Conservation (phyloP, 2,113 vertebrate genomes). For the Tachuris rubrigastra region DNA sequence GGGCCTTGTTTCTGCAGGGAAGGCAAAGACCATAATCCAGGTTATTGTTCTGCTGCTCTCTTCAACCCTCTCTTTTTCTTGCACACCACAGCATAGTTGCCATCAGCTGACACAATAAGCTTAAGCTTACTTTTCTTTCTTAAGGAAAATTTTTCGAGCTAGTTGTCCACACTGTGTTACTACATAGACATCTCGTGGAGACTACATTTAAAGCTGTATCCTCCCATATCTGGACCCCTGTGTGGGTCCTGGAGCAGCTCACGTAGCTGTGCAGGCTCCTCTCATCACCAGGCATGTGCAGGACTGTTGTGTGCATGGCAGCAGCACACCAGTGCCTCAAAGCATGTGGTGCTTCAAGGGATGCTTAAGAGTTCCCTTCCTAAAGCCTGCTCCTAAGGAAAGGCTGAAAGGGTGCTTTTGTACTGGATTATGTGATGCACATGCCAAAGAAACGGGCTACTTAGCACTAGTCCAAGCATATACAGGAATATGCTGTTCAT, state of each 20-base stretch:
- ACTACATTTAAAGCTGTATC: not conserved
- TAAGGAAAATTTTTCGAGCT: not conserved
- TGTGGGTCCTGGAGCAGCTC: not conserved
- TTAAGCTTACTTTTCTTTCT: not conserved
- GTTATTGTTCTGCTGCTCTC: not conserved
- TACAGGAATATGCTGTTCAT: not conserved
- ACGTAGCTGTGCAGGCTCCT: rapidly evolving
- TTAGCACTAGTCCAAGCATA: not conserved
- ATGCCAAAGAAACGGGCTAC: not conserved
- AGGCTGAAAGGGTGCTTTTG: not conserved
- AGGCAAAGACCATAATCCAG: not conserved
- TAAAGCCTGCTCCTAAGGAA: not conserved
- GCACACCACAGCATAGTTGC: not conserved
- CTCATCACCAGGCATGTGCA: not conserved
- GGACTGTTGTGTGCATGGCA: not conserved
- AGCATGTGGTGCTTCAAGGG: not conserved
- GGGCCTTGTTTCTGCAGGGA: not conserved
- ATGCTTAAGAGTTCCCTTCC: not conserved
- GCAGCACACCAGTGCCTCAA: rapidly evolving
- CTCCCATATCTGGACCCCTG: rapidly evolving
- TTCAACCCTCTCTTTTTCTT: not conserved
- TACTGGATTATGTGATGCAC: not conserved
- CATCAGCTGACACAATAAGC: not conserved
- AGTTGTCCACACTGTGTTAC: too few species aligned
- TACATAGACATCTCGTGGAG: not conserved